A percentile compares a stretch with the other conserved stretches of the same genome.
Conservation (phyloP, 2,113 vertebrate genomes). For the Tricholaema leucomelas region DNA sequence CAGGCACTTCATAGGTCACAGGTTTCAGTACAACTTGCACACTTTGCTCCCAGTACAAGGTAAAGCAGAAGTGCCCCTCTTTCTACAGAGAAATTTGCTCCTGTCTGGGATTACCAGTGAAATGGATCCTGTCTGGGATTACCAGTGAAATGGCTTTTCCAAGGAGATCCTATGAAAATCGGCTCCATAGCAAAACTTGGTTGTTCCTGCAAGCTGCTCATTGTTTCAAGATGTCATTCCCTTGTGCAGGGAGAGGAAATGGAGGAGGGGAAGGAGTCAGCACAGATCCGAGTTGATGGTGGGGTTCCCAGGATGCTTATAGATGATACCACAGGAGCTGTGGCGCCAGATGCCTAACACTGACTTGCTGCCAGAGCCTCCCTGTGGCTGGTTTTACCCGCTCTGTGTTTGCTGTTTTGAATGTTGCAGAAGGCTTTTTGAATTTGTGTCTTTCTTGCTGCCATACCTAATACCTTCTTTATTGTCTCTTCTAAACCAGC, state of each 20-base stretch:
- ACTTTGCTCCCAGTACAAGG: background rate
- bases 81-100: background rate
- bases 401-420: background rate
- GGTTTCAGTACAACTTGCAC: background rate
- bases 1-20: background rate
- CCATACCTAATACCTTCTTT: background rate
- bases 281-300: background rate
- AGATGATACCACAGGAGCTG: background rate
- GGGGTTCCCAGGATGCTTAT: background rate
- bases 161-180: background rate
- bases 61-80: background rate
- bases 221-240: constrained; percentile 27
- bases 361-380: background rate
- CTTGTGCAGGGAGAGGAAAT: background rate
- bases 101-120: background rate
- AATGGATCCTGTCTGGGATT: background rate
- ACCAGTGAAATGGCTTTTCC: background rate
- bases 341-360: background rate
- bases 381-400: background rate
- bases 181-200: background rate
- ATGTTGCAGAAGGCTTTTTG: background rate
- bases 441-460: background rate
- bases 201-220: background rate
- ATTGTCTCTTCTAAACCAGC: background rate
- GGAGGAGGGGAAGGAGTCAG: constrained; percentile 2